Evolutionary conservation across 1,140 invertebrate genomes (phyloP).

Genomic region (Rhopalosiphum maidis): DNA sequence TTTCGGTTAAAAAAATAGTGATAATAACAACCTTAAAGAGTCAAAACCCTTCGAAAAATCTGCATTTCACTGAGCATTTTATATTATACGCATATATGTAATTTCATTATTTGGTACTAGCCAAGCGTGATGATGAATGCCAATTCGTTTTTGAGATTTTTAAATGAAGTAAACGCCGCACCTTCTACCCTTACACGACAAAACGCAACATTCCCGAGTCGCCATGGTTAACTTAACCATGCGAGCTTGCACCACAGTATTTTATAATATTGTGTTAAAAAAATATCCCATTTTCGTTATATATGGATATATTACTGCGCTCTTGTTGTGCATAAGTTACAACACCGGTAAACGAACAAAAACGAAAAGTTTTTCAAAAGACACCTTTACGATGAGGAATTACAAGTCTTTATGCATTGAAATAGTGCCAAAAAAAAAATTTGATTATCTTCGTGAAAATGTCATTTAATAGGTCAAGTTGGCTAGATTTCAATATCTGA

Average conservation of each 20-base stretch:
- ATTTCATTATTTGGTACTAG: constrained; percentile 38
- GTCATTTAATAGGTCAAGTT: not conserved
- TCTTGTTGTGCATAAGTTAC: not conserved
- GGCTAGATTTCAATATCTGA: not conserved
- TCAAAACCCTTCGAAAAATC: constrained; percentile 35
- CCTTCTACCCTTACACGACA: not conserved
- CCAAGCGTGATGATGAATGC: constrained; percentile 47
- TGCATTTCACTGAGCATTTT: constrained; percentile 9
- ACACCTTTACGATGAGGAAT: not conserved
- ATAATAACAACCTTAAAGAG: not conserved
- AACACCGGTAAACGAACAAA: not conserved
- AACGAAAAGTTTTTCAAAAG: constrained; percentile 11
- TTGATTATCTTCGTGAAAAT: not conserved
- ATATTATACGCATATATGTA: not conserved
- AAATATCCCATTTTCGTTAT: not conserved
- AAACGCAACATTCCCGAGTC: not conserved
- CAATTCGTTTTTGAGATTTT: constrained; percentile 40
- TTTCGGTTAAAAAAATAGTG: constrained; percentile 43
- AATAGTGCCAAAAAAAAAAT: constrained; percentile 9
- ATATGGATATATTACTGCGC: not conserved
- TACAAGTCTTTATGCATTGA: not conserved
- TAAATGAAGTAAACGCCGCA: not conserved
- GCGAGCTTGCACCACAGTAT: not conserved
- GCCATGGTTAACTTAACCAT: not conserved
- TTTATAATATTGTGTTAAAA: constrained; percentile 22